Evolutionary conservation across 2,888 invertebrate species (phyloP), one percentile per base, ranked within the genome.

Genomic region (Orthonychiurus folsomi): DNA sequence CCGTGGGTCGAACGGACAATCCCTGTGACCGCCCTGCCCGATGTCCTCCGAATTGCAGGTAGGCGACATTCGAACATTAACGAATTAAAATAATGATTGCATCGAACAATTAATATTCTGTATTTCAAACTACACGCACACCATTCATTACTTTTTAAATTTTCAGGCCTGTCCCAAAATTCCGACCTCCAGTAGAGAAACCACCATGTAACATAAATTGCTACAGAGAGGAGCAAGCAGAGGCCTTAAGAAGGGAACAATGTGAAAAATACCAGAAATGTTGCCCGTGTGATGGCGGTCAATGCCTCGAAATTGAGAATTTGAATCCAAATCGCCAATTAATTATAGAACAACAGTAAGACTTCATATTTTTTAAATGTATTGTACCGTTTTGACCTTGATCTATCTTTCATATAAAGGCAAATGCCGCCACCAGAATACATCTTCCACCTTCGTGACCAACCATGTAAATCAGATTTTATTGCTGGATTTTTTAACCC

Each of bases 401-500:
- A 37, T n/a, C n/a, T n/a, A n/a, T n/a, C n/a, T n/a, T n/a, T n/a
- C n/a, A n/a, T n/a, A n/a, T n/a, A n/a, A n/a, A n/a, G n/a, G n/a
- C n/a, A n/a, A n/a, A n/a, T n/a, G n/a, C 37, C 37, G 15, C 28
- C 65, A 21, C 63, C 63, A 20, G 65, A 66, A 56, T 1, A 60
- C 5, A 27, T 28, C 23, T 63, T 59, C 53, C 53, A 63, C 60
- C n/a, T 65, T 2, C 27, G 47, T 50, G 71, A 71, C 20, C 56
- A 63, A n/a, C 59, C 63, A 25, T 64, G 62, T 54, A 63, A 63
- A 24, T 68, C 69, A 0, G 62, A 71, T 37, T 48, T 68, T 0
- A 65, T 68, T 18, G 69, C 68, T 53, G 71, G 69, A 20, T 66
- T 54, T 27, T 71, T 69, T 47, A 71, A 69, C 26, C 68, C 68